A percentile compares a stretch with the other conserved stretches of the same genome.
These are phyloP conservation scores for Cossypha niveicapilla DNA, from an alignment of 2,797 vertebrate genomes.

Conservation along the genomic window DNA sequence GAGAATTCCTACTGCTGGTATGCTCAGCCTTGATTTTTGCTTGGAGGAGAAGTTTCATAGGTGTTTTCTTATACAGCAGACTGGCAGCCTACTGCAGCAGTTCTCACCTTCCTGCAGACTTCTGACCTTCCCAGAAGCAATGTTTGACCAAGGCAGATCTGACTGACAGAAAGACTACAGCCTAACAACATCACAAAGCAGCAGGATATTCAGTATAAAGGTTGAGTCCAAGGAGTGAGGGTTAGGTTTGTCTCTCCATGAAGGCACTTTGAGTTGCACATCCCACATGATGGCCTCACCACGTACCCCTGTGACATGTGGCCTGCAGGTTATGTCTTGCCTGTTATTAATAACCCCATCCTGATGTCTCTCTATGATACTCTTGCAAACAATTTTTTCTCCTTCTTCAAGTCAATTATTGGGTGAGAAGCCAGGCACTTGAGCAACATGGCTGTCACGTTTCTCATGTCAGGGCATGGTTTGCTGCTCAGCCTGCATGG, in stretches of 20 bases:
- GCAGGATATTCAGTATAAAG: neutral
- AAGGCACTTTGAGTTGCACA: neutral
- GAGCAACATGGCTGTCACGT: constrained; percentile 26
- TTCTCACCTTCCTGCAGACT: neutral
- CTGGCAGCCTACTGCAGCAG: neutral
- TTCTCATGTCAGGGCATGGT: neutral
- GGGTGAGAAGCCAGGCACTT: neutral
- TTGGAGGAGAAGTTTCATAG: neutral
- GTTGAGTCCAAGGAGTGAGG: neutral
- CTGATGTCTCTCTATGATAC: constrained; percentile 6
- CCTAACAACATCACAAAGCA: neutral
- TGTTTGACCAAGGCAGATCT: neutral
- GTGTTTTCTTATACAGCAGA: neutral
- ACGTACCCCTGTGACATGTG: neutral
- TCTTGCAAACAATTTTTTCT: constrained; percentile 7
- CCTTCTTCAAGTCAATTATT: neutral
- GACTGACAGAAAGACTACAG: neutral
- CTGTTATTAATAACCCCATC: neutral
- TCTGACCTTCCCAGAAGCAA: neutral
- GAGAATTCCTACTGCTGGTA: neutral
- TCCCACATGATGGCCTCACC: neutral
- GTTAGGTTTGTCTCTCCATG: neutral
- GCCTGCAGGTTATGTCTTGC: neutral
- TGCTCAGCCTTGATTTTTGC: neutral
- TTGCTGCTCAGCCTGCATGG: neutral